These are phyloP conservation scores for Tauraco hartlaubi DNA, from an alignment of 2,797 vertebrate genomes.

Conservation along the genomic window DNA sequence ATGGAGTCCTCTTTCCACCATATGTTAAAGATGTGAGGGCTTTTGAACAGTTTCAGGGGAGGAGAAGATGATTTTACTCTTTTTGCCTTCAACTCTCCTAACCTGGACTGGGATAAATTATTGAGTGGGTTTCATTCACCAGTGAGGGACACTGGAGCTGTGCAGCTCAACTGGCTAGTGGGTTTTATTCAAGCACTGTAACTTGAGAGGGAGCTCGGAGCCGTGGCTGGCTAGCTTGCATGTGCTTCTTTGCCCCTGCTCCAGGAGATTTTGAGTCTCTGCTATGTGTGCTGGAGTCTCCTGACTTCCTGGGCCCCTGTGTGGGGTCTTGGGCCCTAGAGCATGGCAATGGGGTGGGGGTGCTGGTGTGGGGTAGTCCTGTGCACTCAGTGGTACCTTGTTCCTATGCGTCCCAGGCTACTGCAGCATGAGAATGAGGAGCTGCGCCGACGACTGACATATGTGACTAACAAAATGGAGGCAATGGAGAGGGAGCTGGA, in stretches of 20 bases:
- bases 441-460: slow-evolving; percentile 88
- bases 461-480: slow-evolving; percentile 93
- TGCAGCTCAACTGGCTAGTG: not conserved
- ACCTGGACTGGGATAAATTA: slow-evolving; percentile 50
- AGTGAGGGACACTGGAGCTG: slow-evolving; percentile 25
- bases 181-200: not conserved
- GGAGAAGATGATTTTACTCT: not conserved
- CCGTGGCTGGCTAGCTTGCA: not conserved
- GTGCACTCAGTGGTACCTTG: not conserved
- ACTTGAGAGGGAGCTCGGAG: slow-evolving; percentile 4
- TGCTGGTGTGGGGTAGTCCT: not conserved
- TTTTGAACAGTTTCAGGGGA: not conserved
- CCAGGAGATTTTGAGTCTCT: not conserved
- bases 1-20: not conserved
- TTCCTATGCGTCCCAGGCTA: slow-evolving; percentile 63
- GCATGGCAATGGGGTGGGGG: not conserved
- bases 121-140: slow-evolving; percentile 43
- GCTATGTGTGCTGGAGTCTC: not conserved
- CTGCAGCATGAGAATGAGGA: slow-evolving; percentile 98
- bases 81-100: slow-evolving; percentile 11
- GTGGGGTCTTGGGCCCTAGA: not conserved
- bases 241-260: not conserved
- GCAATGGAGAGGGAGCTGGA: slow-evolving; percentile 94
- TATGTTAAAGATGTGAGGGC: not conserved
- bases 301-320: not conserved